phyloP scores from a whole-genome alignment of 2,888 invertebrate species.

The Dysmachus trigonus region DNA sequence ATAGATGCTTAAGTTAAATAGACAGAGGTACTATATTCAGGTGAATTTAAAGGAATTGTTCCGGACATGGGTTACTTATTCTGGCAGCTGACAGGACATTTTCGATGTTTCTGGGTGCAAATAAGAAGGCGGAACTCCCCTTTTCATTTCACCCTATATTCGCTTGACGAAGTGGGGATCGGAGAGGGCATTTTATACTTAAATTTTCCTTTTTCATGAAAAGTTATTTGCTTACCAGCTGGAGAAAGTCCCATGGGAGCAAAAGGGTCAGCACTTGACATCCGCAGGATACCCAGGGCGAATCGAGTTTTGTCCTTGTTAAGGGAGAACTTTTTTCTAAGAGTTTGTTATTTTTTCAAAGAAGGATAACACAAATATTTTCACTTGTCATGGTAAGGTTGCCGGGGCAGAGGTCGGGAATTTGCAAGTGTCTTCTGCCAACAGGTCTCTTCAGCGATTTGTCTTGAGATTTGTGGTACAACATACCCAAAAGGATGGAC shows the following conservation, averaged over 20 bases:
- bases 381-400: constrained; percentile 22
- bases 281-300: not conserved
- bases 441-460: not conserved
- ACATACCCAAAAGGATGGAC: not conserved
- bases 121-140: not conserved
- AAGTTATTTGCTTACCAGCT: constrained; percentile 3
- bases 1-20: not conserved
- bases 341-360: not conserved
- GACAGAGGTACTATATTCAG: not conserved
- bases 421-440: not conserved
- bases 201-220: not conserved
- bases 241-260: not conserved
- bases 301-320: constrained; percentile 9
- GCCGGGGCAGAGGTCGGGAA: not conserved
- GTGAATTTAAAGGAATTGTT: not conserved
- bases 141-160: not conserved
- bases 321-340: not conserved
- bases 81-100: constrained; percentile 1
- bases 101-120: not conserved
- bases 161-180: not conserved
- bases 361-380: not conserved
- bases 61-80: not conserved
- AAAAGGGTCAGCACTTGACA: constrained; percentile 4
- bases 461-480: not conserved
- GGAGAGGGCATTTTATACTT: not conserved